These are phyloP conservation scores for Catocala nupta DNA, from an alignment of 2,888 invertebrate genomes.

Conservation along the genomic window DNA sequence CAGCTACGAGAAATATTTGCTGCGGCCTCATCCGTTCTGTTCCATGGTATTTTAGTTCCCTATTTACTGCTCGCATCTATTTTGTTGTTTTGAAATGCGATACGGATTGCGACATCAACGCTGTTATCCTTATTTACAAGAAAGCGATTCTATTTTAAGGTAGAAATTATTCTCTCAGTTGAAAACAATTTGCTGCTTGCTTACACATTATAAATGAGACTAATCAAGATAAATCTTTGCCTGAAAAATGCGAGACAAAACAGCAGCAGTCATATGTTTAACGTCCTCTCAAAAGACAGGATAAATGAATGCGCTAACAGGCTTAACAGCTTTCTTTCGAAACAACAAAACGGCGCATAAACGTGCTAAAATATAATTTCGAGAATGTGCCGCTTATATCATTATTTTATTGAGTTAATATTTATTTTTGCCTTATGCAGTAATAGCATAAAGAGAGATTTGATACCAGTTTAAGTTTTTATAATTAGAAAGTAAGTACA, in stretches of 20 bases:
- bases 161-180: conserved; percentile 14
- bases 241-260: conserved; percentile 57
- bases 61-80: conserved; percentile 60
- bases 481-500: conserved; percentile 3
- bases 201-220: conserved; percentile 54
- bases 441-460: too few relatives aligned
- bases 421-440: not conserved
- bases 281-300: conserved; percentile 43
- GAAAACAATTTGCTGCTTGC: conserved; percentile 40
- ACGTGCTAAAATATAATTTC: conserved; percentile 34
- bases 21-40: conserved; percentile 54
- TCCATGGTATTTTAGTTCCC: conserved; percentile 59
- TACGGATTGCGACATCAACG: conserved; percentile 43
- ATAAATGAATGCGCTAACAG: conserved; percentile 47
- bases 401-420: not conserved
- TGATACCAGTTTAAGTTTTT: too few relatives aligned
- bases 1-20: conserved; percentile 63
- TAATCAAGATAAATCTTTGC: conserved; percentile 58
- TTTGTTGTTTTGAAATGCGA: conserved; percentile 57
- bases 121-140: conserved; percentile 14
- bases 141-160: conserved; percentile 12
- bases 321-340: conserved; percentile 48
- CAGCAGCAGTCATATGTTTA: conserved; percentile 43
- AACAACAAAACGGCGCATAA: conserved; percentile 38
- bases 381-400: conserved; percentile 27